Evolutionary conservation across 2,888 invertebrate species (phyloP), one percentile per base, ranked within the genome.

Genomic region (Ennomos fuscantarius): DNA sequence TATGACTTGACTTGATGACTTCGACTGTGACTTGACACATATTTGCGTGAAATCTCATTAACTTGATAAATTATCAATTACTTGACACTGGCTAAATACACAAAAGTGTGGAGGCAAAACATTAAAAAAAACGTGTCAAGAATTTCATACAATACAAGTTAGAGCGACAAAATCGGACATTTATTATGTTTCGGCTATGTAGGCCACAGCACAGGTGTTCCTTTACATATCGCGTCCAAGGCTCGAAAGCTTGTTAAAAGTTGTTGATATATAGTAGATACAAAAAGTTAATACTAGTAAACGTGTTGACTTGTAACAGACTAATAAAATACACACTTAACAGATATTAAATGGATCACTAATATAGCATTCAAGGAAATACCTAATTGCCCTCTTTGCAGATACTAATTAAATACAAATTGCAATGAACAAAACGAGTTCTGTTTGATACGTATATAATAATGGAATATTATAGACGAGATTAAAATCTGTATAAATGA

Each of bases 321-420:
- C 32, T 13, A 33, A 10, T 43, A 12, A 43, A 43, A 43, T 43
- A 41, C 31, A 2, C 11, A 47, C 31, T 24, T 37, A 36, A n/a
- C n/a, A 42, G 10, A 6, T 34, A 13, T 34, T 35, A 31, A 13
- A 58, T 53, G 55, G 48, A 55, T 55, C 41, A 72, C 60, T 72
- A 69, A 74, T 70, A 62, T 65, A 68, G 47, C 56, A 60, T 77
- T 84, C 88, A 89, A 89, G 89, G 88, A 70, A 77, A 86, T 70
- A 72, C 68, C 76, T 88, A 87, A 87, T 89, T 86, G 82, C 78
- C 78, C 73, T 78, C 70, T 70, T 78, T 77, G 68, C 72, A 72
- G 70, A 62, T 66, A 62, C 61, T 68, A 68, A 58, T 73, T 15
- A 15, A 15, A 15, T 15, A 15, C 15, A 15, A 78, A 82, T 76